Percentiles rank a stretch among this genome's conserved stretches.
Evolutionary conservation across 2,113 vertebrate species (phyloP).

Genomic region (Myiopsitta monachus): DNA sequence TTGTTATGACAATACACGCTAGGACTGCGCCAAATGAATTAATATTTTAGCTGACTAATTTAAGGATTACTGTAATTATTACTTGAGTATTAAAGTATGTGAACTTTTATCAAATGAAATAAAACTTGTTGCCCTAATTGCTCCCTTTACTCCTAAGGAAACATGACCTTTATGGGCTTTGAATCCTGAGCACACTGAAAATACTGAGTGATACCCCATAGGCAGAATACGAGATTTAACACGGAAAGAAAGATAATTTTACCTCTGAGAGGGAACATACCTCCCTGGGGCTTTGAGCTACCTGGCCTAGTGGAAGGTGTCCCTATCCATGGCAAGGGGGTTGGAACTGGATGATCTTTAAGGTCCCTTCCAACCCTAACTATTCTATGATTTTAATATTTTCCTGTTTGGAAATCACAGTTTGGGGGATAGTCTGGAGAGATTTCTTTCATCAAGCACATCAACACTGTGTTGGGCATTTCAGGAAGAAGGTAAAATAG

Average conservation of each 20-base stretch:
- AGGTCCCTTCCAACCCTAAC: neutral
- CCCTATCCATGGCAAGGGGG: neutral
- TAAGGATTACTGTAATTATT: conserved; percentile 73
- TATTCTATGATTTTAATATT: neutral
- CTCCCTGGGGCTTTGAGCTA: neutral
- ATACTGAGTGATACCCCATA: neutral
- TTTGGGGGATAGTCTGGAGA: neutral
- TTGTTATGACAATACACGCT: conserved; percentile 39
- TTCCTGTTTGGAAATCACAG: neutral
- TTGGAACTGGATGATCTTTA: neutral
- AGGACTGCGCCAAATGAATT: conserved; percentile 69
- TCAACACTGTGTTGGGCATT: neutral
- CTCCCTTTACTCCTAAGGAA: conserved; percentile 55
- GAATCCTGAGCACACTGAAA: conserved; percentile 34
- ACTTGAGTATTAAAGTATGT: conserved; percentile 63
- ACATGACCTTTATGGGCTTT: conserved; percentile 45
- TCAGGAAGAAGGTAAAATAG: neutral
- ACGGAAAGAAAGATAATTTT: neutral
- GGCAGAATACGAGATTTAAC: neutral
- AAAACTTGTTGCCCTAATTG: conserved; percentile 72
- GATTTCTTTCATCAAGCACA: neutral
- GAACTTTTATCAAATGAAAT: conserved; percentile 69
- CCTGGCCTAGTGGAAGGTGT: neutral
- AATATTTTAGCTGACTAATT: conserved; percentile 73
- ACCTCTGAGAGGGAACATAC: neutral